Evolutionary conservation across 1,140 invertebrate species (phyloP), one percentile per base, ranked within the genome.

Genomic region (Parasteatoda tepidariorum): DNA sequence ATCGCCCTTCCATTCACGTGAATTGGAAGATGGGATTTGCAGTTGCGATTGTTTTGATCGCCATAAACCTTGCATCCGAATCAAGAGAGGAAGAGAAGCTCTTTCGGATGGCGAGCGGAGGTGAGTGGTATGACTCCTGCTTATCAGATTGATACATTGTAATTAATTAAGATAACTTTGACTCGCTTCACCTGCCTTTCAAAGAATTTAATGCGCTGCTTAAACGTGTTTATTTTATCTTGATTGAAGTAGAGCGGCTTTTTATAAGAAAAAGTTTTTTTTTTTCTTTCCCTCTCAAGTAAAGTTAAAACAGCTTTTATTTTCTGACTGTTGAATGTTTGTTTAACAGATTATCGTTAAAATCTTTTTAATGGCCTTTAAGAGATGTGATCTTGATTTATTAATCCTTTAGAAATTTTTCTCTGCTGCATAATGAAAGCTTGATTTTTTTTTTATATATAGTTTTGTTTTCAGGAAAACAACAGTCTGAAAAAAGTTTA

Each of bases 1-100:
- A 6, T 22, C 28, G 28, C 84, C 84, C 0, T 82, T 74, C 31
- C 54, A 24, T 28, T 28, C 54, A 13, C 64, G 84, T n/a, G 57
- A 78, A 48, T 38, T 62, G 7, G 59, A 59, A 13, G 59, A 75
- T 18, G 84, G 84, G 15, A 15, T 67, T 2, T 85, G 84, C 28
- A 74, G 76, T 22, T 85, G 84, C 68, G 84, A 85, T 30, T 85
- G 84, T 24, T 85, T 85, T 54, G 84, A 85, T 11, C 28, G 67
- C 5, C 76, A 85, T 11, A 81, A 73, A 38, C 84, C 84, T 2
- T 85, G 84, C 38, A 59, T 85, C 3, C n/a, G 70, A 28, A 24
- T 85, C 3, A 85, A 85, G 28, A 73, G 84, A 48, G 84, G 84
- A 5, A 22, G 76, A 34, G 84, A 85, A 5, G 76, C 76, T 0